Conservation (phyloP, 2,888 invertebrate species). For the Argynnis bischoffii region DNA sequence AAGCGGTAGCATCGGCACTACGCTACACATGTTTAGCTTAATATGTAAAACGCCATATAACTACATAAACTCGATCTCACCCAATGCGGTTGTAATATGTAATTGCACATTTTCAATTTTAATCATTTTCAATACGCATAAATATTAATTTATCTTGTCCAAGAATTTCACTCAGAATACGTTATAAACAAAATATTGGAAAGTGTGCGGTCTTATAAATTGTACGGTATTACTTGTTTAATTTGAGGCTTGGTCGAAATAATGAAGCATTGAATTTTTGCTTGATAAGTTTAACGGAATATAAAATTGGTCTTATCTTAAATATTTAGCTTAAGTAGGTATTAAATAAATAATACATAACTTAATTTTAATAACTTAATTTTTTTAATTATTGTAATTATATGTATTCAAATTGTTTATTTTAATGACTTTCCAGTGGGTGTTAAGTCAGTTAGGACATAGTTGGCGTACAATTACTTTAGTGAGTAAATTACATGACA, state of each 20-base stretch:
- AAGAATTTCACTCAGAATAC: constrained; percentile 51
- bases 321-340: not conserved
- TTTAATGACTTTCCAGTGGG: constrained; percentile 6
- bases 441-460: constrained; percentile 2
- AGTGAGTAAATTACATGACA: constrained; percentile 28
- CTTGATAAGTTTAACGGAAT: constrained; percentile 12
- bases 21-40: constrained; percentile 51
- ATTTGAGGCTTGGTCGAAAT: constrained; percentile 8
- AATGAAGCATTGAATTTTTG: constrained; percentile 12
- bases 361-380: too few species aligned
- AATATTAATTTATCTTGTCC: constrained; percentile 71
- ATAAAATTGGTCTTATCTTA: not conserved
- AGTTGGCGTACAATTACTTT: constrained; percentile 25
- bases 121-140: constrained; percentile 70
- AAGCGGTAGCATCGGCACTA: constrained; percentile 56
- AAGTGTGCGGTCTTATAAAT: constrained; percentile 44
- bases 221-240: constrained; percentile 9
- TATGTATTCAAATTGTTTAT: not conserved
- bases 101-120: constrained; percentile 63
- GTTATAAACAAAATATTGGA: constrained; percentile 66
- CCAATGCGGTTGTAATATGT: constrained; percentile 28
- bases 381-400: too few species aligned
- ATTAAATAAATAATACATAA: too few species aligned
- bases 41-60: constrained; percentile 42
- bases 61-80: constrained; percentile 30